Evolutionary conservation across 2,888 invertebrate genomes (phyloP).

Genomic region (Deroplatys truncata): DNA sequence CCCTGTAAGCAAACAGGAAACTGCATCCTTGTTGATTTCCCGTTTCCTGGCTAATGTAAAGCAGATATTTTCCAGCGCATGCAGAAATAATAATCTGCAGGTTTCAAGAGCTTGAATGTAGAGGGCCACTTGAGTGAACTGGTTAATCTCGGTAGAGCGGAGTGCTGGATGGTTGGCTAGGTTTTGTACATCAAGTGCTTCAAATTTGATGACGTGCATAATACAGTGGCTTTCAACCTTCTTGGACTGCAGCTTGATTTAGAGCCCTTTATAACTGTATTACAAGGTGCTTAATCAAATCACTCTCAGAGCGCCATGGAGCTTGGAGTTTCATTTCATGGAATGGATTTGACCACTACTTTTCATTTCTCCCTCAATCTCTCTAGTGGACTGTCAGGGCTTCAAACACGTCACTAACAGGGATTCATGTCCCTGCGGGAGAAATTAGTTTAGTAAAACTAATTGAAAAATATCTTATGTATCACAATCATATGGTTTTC

Average conservation of each 20-base stretch:
- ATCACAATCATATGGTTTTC: no score
- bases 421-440: no score
- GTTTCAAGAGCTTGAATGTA: not conserved
- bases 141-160: not conserved
- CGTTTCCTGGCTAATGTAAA: not conserved
- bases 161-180: not conserved
- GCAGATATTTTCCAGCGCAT: not conserved
- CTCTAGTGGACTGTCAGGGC: no score
- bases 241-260: not conserved
- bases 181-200: not conserved
- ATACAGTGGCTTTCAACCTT: not conserved
- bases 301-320: not conserved
- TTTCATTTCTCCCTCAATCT: no score
- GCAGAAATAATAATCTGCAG: not conserved
- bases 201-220: not conserved
- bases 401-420: no score
- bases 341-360: no score
- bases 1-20: no score
- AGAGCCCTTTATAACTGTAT: not conserved
- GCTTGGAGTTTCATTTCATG: no score
- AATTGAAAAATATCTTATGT: no score
- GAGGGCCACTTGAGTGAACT: not conserved
- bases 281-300: not conserved
- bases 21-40: not conserved
- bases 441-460: no score